phyloP scores from a whole-genome alignment of 2,113 vertebrate species.

The Gallinago media region DNA sequence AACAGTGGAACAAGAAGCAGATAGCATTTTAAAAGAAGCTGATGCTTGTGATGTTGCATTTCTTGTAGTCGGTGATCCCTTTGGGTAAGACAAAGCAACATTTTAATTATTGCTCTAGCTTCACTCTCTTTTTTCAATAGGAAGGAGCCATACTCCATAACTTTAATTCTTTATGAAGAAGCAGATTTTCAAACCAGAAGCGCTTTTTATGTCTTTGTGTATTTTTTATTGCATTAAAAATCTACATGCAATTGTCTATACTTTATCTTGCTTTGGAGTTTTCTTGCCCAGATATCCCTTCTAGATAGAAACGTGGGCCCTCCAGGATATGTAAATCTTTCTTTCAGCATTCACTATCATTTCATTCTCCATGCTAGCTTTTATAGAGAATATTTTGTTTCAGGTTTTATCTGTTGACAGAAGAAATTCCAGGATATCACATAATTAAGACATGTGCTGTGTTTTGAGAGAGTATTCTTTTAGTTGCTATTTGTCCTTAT shows the following conservation, averaged over 20 bases:
- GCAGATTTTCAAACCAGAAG: background rate
- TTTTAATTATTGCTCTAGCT: background rate
- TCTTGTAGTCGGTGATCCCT: constrained; percentile 96
- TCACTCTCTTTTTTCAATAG: background rate
- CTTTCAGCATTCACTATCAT: background rate
- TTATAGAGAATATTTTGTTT: background rate
- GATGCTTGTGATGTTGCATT: constrained; percentile 88
- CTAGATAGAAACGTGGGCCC: background rate
- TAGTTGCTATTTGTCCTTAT: background rate
- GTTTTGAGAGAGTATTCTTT: background rate
- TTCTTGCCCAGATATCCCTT: background rate
- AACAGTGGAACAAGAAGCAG: constrained; percentile 91
- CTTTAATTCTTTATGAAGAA: background rate
- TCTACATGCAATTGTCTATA: background rate
- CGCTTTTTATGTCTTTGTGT: background rate
- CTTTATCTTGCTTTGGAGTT: background rate
- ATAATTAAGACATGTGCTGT: background rate
- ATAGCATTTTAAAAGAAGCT: constrained; percentile 89
- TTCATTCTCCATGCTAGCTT: background rate
- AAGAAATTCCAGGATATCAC: background rate
- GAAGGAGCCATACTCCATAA: background rate
- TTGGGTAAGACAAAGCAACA: constrained; percentile 86
- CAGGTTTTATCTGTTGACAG: background rate
- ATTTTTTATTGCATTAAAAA: background rate
- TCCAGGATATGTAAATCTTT: background rate